Evolutionary conservation across 2,888 invertebrate genomes (phyloP), one percentile per base, ranked within the genome.

Genomic region (Lasioglossum leucozonium): DNA sequence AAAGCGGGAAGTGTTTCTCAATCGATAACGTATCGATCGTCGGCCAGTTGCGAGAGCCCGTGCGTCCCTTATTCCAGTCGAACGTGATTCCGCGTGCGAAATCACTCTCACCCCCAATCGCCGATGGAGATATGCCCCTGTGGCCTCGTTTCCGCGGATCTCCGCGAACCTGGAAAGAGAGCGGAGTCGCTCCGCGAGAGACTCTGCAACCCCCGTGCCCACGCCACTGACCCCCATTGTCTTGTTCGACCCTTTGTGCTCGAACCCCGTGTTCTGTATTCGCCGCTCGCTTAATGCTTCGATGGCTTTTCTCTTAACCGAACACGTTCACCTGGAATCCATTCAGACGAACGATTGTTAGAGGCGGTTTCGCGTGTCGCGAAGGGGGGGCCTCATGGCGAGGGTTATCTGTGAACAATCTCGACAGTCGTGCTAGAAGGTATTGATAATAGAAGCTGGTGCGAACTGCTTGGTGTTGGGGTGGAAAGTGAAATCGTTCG

Each of bases 291-390:
- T 26, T 58, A 13, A 51, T 22, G 58, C 26, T 62, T 30, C 58
- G 26, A 62, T 62, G 26, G 13, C 10, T 26, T 62, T 30, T 16
- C n/a, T 62, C 26, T 16, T 62, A 62, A 62, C 26, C 58, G 40
- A 71, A 71, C 42, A 26, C 71, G 42, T 16, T 71, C 71, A 42
- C 71, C 42, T 71, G 71, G 71, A 71, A 26, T 42, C 71, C 71
- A 71, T 71, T 71, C 55, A 16, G 58, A 30, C 13, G 58, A 26
- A 22, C 58, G 26, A 16, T 30, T 30, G 58, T 62, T 2, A 13
- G 55, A 55, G 26, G 26, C 4, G 26, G 58, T 30, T 62, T 62
- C 58, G 58, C 58, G 58, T 30, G 58, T 62, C 58, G 58, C 30
- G 30, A 30, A 11, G 58, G n/a, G n/a, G n/a, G n/a, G n/a, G n/a